Percentiles rank a stretch among this genome's conserved stretches.
Conservation (phyloP, 2,113 vertebrate species). For the Macquaria australasica region DNA sequence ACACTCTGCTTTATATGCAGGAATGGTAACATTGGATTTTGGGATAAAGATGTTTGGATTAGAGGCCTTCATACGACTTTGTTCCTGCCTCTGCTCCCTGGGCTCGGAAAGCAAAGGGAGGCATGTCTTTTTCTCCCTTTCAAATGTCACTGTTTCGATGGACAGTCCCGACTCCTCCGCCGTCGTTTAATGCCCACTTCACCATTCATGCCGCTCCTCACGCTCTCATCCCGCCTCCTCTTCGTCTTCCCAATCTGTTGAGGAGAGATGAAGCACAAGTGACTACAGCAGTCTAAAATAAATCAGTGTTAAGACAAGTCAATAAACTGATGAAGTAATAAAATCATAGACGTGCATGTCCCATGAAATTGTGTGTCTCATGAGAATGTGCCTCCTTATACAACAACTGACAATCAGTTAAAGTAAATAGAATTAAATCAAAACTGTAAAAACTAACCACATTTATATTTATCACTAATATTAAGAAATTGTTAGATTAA, state of each 20-base stretch:
- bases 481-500: too few relatives aligned
- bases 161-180: conserved; percentile 79
- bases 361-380: neutral
- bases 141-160: conserved; percentile 47
- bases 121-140: conserved; percentile 46
- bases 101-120: conserved; percentile 54
- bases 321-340: neutral
- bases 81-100: conserved; percentile 58
- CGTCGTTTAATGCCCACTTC: conserved; percentile 74
- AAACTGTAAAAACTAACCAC: neutral
- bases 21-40: conserved; percentile 65
- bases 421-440: neutral
- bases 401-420: neutral
- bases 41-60: conserved; percentile 64
- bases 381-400: neutral
- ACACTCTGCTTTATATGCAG: conserved; percentile 63
- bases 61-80: conserved; percentile 49
- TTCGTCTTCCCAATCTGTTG: conserved; percentile 75
- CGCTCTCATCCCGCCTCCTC: conserved; percentile 74
- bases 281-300: neutral
- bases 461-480: neutral
- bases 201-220: conserved; percentile 67
- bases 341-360: neutral
- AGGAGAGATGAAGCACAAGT: conserved; percentile 27
- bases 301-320: neutral